Evolutionary conservation across 2,113 vertebrate genomes (phyloP), one percentile per base, ranked within the genome.

Genomic region (Budorcas taxicolor): DNA sequence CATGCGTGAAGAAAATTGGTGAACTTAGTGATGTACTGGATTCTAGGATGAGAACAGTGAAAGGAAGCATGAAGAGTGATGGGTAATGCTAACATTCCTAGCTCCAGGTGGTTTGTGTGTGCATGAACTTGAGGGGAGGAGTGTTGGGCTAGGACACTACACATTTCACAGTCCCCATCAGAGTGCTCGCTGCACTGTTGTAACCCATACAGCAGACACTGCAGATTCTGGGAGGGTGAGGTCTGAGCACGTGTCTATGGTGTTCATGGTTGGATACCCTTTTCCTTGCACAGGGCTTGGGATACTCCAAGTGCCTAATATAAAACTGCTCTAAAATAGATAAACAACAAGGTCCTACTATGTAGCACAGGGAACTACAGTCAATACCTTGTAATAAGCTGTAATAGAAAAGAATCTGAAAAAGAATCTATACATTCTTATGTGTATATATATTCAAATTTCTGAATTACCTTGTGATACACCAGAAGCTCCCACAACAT

Each of bases 131-230:
- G 50, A n/a, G 36, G 88, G 40, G 23, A 50, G 83, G 90, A 25
- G 31, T 55, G 60, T 52, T 31, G n/a, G 8, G 25, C 1, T 50
- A 8, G n/a, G 17, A 10, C 9, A 19, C 15, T 40, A 8, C 4
- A 64, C 0, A 3, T 27, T 17, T 9, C 2, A 1, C 7, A 25
- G 1, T 64, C 13, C 27, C 2, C 43, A n/a, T 64, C 13, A 3
- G 4, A 64, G 62, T 25, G 33, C 64, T 53, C n/a, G 6, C 17
- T 67, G 19, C 0, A 3, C 4, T 43, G 9, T 52, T 25, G 7
- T 52, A 33, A n/a, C 40, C 4, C 31, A 16, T n/a, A 1, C 23
- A n/a, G 40, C 31, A 13, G 27, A 4, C 21, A 7, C 6, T 45
- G 31, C 12, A 36, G 6, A 25, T 47, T 60, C 86, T 67, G 31